Evolutionary conservation across 2,797 vertebrate species (phyloP).

Genomic region (Poeciliopsis paucimaculata): DNA sequence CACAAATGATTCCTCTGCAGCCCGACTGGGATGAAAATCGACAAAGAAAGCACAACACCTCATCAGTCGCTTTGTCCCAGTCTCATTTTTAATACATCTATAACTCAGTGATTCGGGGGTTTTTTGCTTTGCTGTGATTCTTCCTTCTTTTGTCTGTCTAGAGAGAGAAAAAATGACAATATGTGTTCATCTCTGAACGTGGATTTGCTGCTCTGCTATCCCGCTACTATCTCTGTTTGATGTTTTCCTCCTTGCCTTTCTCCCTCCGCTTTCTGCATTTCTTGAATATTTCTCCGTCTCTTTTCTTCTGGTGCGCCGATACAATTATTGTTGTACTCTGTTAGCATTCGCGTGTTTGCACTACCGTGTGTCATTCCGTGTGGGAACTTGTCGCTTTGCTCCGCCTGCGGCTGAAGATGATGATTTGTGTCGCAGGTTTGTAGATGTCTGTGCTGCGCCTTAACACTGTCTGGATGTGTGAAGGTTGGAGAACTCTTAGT

Average conservation of each 20-base stretch:
- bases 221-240: conserved; percentile 45
- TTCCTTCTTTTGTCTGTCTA: conserved; percentile 37
- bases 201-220: conserved; percentile 48
- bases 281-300: conserved; percentile 44
- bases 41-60: conserved; percentile 41
- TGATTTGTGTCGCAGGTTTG: not conserved
- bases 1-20: conserved; percentile 37
- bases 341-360: not conserved
- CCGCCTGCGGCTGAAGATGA: not conserved
- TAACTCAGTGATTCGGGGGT: conserved; percentile 7
- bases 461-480: conserved; percentile 18
- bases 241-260: conserved; percentile 49
- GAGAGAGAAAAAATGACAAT: conserved; percentile 30
- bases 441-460: conserved; percentile 17
- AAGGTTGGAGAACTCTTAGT: conserved; percentile 34
- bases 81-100: conserved; percentile 26
- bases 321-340: conserved; percentile 47
- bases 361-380: not conserved
- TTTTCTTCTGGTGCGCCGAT: conserved; percentile 47
- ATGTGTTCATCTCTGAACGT: conserved; percentile 16
- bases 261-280: not conserved
- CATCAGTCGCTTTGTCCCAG: conserved; percentile 41
- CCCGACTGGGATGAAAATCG: conserved; percentile 36
- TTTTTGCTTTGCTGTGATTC: conserved; percentile 1
- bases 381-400: conserved; percentile 5